Conservation (phyloP, 2,888 invertebrate genomes). For the Alentia gelatinosa region DNA sequence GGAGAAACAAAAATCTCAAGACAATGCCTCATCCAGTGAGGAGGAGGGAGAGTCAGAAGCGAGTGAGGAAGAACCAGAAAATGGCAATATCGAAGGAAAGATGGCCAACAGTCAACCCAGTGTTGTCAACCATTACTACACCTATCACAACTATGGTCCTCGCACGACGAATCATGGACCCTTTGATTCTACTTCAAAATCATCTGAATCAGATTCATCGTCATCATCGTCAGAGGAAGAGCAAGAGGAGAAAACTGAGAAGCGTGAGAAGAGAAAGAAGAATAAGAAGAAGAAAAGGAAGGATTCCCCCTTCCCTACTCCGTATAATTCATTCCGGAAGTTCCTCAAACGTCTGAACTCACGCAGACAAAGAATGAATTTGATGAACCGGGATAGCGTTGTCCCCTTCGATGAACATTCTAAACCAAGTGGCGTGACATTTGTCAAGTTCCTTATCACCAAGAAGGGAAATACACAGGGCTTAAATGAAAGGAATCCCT, state of each 20-base stretch:
- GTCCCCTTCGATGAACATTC: background rate
- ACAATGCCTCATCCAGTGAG: background rate
- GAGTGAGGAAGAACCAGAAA: background rate
- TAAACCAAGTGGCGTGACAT: background rate
- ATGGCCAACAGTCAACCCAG: background rate
- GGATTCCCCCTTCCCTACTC: background rate
- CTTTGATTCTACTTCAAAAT: background rate
- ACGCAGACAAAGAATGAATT: background rate
- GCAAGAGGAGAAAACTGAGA: background rate
- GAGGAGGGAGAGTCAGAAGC: background rate
- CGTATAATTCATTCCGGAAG: background rate
- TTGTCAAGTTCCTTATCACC: background rate
- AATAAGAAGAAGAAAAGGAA: background rate
- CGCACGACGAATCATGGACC: background rate
- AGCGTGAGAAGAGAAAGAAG: background rate
- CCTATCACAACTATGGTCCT: conserved; percentile 43
- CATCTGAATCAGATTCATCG: background rate
- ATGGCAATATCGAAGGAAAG: background rate
- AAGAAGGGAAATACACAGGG: background rate
- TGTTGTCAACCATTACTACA: conserved; percentile 29
- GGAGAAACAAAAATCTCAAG: background rate
- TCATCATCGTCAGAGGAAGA: background rate
- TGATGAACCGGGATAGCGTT: background rate
- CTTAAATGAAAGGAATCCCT: background rate
- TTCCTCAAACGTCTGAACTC: conserved; percentile 12